Percentiles rank a stretch among this genome's conserved stretches.
Evolutionary conservation across 2,113 vertebrate genomes (phyloP).

Genomic region (Ciconia maguari): DNA sequence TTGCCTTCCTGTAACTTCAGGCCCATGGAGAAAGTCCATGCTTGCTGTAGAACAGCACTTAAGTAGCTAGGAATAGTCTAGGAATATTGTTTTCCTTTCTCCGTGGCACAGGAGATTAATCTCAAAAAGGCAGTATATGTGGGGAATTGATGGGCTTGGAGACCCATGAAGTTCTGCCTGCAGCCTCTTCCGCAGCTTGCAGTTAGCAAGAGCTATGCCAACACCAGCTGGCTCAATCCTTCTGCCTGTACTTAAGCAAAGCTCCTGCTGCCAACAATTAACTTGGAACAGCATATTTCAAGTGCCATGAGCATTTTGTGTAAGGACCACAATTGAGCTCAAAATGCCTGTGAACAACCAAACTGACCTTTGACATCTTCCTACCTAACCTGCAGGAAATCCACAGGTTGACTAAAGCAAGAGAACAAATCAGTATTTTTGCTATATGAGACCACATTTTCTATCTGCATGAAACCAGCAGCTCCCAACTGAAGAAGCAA

Average conservation of each 20-base stretch:
- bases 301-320: neutral
- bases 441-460: neutral
- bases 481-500: neutral
- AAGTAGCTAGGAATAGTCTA: neutral
- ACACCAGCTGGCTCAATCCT: neutral
- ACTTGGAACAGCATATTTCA: neutral
- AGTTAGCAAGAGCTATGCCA: neutral
- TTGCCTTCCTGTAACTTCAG: neutral
- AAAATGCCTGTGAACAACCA: neutral
- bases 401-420: fast-evolving
- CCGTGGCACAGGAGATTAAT: neutral
- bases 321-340: neutral
- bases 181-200: neutral
- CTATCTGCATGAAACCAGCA: neutral
- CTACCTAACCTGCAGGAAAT: neutral
- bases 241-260: neutral
- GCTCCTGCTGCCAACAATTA: neutral
- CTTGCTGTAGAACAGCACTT: neutral
- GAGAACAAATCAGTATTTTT: neutral
- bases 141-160: neutral
- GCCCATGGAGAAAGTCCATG: neutral
- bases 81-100: neutral
- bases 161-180: neutral
- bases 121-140: neutral
- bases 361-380: neutral